These are phyloP conservation scores for Drosophila littoralis DNA, from an alignment of 1,140 invertebrate species.

Conservation along the genomic window DNA sequence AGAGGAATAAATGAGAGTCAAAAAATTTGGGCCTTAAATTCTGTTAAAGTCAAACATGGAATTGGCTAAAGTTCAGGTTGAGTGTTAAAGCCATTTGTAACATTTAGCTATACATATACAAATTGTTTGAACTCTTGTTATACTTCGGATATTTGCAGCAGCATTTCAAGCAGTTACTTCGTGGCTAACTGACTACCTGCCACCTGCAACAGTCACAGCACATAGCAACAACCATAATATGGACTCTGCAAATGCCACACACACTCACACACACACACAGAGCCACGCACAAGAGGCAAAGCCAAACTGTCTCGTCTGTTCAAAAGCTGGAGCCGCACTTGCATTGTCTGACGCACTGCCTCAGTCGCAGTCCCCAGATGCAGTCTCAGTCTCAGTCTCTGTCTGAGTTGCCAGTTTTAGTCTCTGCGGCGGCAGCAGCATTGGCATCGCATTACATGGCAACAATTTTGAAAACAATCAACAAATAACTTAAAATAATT, in stretches of 20 bases:
- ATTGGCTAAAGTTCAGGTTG: neutral
- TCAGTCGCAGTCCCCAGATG: neutral
- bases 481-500: slow-evolving; percentile 56
- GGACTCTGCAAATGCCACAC: slow-evolving; percentile 37
- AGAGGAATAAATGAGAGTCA: too few relatives aligned
- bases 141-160: slow-evolving; percentile 28
- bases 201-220: slow-evolving; percentile 32
- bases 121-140: slow-evolving; percentile 6
- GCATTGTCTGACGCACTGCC: slow-evolving; percentile 49
- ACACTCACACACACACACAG: slow-evolving; percentile 16
- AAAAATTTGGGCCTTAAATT: too few relatives aligned
- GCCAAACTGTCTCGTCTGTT: slow-evolving; percentile 51
- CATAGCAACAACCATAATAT: slow-evolving; percentile 15
- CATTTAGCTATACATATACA: neutral
- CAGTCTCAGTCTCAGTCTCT: neutral
- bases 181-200: slow-evolving; percentile 16
- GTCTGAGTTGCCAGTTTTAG: neutral
- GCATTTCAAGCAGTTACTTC: slow-evolving; percentile 22
- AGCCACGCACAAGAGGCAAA: slow-evolving; percentile 40
- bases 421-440: slow-evolving; percentile 17
- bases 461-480: slow-evolving; percentile 65
- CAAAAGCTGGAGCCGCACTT: slow-evolving; percentile 43
- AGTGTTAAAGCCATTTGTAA: neutral
- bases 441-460: slow-evolving; percentile 64
- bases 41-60: too few relatives aligned